Conservation (phyloP, 2,113 vertebrate species). For the Poeciliopsis prolifica region DNA sequence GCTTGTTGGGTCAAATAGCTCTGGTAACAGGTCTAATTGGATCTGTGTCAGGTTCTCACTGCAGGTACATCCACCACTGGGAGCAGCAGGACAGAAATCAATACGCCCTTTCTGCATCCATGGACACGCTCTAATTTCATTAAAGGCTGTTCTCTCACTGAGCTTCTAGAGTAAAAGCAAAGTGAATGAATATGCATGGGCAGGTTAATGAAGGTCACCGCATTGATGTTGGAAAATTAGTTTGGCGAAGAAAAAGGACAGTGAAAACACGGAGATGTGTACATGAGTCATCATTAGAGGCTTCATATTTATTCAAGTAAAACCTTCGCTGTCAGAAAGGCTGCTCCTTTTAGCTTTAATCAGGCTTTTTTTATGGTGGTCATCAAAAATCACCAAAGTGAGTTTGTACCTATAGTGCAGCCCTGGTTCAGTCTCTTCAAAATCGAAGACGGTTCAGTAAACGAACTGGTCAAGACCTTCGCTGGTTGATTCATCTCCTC, state of each 20-base stretch:
- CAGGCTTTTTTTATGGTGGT: too few species aligned
- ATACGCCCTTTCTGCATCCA: constrained; percentile 56
- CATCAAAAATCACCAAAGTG: neutral
- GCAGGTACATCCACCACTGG: constrained; percentile 53
- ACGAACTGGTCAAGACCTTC: neutral
- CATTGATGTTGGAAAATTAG: constrained; percentile 24
- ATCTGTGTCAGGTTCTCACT: constrained; percentile 62
- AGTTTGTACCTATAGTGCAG: constrained; percentile 20
- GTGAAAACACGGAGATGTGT: too few species aligned
- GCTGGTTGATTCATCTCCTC: neutral
- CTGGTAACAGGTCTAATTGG: constrained; percentile 65
- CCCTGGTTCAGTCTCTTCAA: constrained; percentile 24
- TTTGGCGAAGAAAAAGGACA: constrained; percentile 1
- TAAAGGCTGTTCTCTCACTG: constrained; percentile 22
- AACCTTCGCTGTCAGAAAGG: too few species aligned
- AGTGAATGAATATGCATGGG: constrained; percentile 9
- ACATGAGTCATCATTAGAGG: too few species aligned
- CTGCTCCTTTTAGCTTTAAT: too few species aligned
- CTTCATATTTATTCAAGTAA: too few species aligned
- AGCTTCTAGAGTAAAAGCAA: neutral
- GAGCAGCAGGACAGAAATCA: constrained; percentile 57
- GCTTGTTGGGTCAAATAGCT: constrained; percentile 65
- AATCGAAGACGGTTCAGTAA: neutral
- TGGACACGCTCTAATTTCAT: constrained; percentile 53
- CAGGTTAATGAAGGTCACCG: constrained; percentile 57